Percentiles rank a stretch among this genome's conserved stretches.
Conservation (phyloP, 2,113 vertebrate species). For the Malurus alboscapulatus region DNA sequence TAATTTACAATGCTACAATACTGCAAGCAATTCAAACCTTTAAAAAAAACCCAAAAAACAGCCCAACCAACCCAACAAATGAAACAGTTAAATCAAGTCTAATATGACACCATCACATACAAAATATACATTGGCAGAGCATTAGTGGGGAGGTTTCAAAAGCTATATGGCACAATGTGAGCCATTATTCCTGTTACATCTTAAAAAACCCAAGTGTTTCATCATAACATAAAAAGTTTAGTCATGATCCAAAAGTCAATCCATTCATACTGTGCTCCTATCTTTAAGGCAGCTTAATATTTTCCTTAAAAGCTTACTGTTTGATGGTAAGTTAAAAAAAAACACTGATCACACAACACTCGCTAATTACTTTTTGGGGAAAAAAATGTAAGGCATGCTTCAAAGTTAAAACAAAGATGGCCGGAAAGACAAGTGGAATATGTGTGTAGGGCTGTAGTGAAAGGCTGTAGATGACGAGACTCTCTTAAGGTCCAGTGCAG, state of each 20-base stretch:
- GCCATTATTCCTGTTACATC: background rate
- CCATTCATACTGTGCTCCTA: background rate
- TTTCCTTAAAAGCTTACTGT: background rate
- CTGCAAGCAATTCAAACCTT: background rate
- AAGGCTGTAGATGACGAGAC: background rate
- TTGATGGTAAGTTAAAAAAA: background rate
- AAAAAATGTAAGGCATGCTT: background rate
- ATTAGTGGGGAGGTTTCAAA: background rate
- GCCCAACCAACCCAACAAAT: background rate
- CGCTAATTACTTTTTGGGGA: background rate
- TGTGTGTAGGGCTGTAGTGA: background rate
- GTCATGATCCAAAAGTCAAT: background rate
- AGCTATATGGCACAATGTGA: background rate
- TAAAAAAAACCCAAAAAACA: background rate
- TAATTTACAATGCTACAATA: background rate
- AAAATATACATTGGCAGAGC: background rate
- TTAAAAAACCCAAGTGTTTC: background rate
- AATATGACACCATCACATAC: background rate
- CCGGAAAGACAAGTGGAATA: background rate
- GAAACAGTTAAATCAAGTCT: background rate
- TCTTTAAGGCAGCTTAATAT: background rate
- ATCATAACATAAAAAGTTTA: background rate
- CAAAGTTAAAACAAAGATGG: background rate
- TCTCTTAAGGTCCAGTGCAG: fast-evolving
- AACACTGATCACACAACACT: background rate